Base-by-base conservation (phyloP, 2,797 vertebrate genomes). In the Dromococcyx pavoninus region DNA sequence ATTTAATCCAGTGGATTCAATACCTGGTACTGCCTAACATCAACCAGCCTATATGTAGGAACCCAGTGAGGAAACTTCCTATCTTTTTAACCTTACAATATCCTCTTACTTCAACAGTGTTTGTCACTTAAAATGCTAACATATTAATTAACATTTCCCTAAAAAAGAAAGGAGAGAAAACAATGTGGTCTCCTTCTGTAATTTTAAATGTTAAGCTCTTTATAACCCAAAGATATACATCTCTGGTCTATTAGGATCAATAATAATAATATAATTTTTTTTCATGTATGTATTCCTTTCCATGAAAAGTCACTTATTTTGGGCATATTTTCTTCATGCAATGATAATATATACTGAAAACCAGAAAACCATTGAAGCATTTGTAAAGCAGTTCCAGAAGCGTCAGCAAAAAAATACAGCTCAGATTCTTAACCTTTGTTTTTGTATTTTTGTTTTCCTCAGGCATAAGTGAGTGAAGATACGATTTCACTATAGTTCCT, bases 321-420 rank as follows among this genome's bases (percentile, higher is more conserved):
- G 1, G 46, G 11, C n/a, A 86, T 79, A 9, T 70, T 58, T 89
- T 88, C 46, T 77, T 81, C 37, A 72, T 25, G 18, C 32, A 71
- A 88, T 44, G 18, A 18, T 60, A 82, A 33, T 4, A 39, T 28
- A 25, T 62, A 50, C 32, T 73, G 51, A 81, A 80, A 90, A 62
- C 9, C 18, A 23, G 28, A 94, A 84, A 70, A 76, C 6, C 39
- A 61, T 39, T 50, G 46, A 94, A 77, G 54, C 60, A 73, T 43
- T n/a, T 33, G 10, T 23, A 71, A 71, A 93, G 85, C 32, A 92
- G 88, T 39, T 50, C 56, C 73, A 85, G 69, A 77, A 28, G 65
- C 57, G 84, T 84, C 48, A 71, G 46, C 57, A 41, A 46, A 94
- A 80, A 92, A 88, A 73, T 33, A 89, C 93, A 96, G 73, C 72